Conservation (phyloP, 2,888 invertebrate genomes). For the Troides helena region DNA sequence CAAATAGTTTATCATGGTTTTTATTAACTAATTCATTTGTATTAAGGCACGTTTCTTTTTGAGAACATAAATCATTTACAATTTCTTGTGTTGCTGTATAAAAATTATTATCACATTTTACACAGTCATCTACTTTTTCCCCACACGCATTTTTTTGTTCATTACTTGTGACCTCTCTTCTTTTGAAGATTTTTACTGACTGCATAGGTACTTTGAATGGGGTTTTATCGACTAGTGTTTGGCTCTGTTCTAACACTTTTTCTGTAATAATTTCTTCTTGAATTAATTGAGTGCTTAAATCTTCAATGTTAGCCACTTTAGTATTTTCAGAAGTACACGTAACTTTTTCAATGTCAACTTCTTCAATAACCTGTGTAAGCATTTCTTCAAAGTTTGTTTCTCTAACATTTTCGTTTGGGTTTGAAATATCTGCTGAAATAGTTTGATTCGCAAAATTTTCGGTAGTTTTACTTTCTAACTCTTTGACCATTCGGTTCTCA, state of each 20-base stretch:
- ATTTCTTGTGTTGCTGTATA: slow-evolving; percentile 67
- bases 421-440: slow-evolving; percentile 33
- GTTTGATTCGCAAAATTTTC: slow-evolving; percentile 44
- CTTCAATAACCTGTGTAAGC: slow-evolving; percentile 52
- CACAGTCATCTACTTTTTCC: slow-evolving; percentile 22
- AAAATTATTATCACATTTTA: slow-evolving; percentile 48
- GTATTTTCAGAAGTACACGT: slow-evolving; percentile 7
- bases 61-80: slow-evolving; percentile 59
- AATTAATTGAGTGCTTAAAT: slow-evolving; percentile 54
- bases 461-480: slow-evolving; percentile 24
- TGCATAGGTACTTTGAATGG: slow-evolving; percentile 62
- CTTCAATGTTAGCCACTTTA: slow-evolving; percentile 38
- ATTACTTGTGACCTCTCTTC: slow-evolving; percentile 40
- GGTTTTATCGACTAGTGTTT: slow-evolving; percentile 22
- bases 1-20: slow-evolving; percentile 10
- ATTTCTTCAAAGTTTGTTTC: slow-evolving; percentile 44
- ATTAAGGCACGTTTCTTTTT: slow-evolving; percentile 41
- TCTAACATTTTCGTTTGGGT: slow-evolving; percentile 26
- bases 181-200: slow-evolving; percentile 52
- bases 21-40: slow-evolving; percentile 9
- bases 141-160: slow-evolving; percentile 12
- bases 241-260: slow-evolving; percentile 21
- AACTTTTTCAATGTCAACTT: slow-evolving; percentile 31
- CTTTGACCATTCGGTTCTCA: slow-evolving; percentile 22
- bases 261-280: slow-evolving; percentile 32